Conservation (phyloP, 2,888 invertebrate genomes). For the Mythimna pallens region DNA sequence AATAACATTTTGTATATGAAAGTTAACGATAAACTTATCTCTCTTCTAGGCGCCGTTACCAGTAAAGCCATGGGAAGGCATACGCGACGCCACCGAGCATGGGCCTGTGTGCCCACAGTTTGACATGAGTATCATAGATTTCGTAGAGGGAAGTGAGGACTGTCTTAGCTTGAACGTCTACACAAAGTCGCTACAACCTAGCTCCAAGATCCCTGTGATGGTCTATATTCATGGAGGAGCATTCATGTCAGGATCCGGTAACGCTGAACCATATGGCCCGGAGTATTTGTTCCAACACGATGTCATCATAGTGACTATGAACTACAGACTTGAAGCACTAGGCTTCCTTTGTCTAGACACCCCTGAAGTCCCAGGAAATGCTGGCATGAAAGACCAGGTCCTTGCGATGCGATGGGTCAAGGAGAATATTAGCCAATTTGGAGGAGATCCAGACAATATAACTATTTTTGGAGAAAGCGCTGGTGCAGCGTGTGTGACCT, state of each 20-base stretch:
- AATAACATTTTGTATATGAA: too few species aligned
- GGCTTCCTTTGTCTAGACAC: slow-evolving; percentile 75
- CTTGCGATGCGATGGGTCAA: slow-evolving; percentile 78
- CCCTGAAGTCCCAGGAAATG: slow-evolving; percentile 81
- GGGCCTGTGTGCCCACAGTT: slow-evolving; percentile 80
- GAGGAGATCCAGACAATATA: slow-evolving; percentile 79
- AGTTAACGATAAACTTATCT: background rate
- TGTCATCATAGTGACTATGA: slow-evolving; percentile 83
- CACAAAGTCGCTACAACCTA: slow-evolving; percentile 68
- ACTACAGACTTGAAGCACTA: slow-evolving; percentile 80
- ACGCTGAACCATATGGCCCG: slow-evolving; percentile 77
- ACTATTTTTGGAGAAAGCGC: slow-evolving; percentile 86
- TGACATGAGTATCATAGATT: slow-evolving; percentile 68
- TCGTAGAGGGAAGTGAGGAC: slow-evolving; percentile 77
- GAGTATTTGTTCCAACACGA: slow-evolving; percentile 80
- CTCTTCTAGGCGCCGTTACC: slow-evolving; percentile 77
- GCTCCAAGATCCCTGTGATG: slow-evolving; percentile 79
- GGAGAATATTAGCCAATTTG: slow-evolving; percentile 77
- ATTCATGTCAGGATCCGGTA: slow-evolving; percentile 80
- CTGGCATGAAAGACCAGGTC: slow-evolving; percentile 83
- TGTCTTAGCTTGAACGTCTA: slow-evolving; percentile 82
- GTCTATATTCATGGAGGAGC: slow-evolving; percentile 85
- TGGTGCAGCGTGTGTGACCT: slow-evolving; percentile 80
- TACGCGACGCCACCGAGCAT: slow-evolving; percentile 77
- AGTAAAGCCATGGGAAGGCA: slow-evolving; percentile 75